A percentile compares a stretch with the other conserved stretches of the same genome.
Evolutionary conservation across 1,140 invertebrate genomes (phyloP).

Genomic region (Tetragnatha versicolor): DNA sequence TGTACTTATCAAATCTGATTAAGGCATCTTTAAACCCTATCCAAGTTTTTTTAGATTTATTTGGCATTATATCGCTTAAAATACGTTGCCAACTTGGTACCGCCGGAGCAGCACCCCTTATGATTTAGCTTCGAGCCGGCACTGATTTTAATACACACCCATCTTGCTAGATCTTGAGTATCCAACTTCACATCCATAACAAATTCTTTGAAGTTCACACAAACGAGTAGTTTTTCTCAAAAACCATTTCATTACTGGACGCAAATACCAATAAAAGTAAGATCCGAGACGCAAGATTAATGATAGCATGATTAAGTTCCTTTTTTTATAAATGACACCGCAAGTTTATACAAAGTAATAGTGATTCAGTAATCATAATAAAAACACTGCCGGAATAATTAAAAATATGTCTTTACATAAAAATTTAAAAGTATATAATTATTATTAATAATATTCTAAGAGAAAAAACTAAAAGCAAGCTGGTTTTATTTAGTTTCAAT

Average conservation of each 20-base stretch:
- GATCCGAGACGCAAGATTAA: too few species aligned
- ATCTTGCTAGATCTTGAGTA: conserved; percentile 75
- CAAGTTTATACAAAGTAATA: too few species aligned
- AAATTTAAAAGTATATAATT: too few species aligned
- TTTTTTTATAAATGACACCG: background rate
- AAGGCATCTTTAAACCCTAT: background rate
- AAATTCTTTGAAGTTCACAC: conserved; percentile 90
- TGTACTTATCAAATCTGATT: background rate
- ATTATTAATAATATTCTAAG: too few species aligned
- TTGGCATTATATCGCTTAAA: background rate
- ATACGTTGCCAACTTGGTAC: too few species aligned
- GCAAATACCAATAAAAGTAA: too few species aligned
- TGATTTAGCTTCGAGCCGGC: background rate
- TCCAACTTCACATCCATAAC: conserved; percentile 80
- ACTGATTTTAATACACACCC: conserved; percentile 69
- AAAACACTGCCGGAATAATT: too few species aligned
- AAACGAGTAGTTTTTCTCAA: conserved; percentile 81
- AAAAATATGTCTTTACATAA: too few species aligned
- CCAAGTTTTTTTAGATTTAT: background rate
- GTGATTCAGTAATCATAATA: too few species aligned
- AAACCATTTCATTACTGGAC: conserved; percentile 85
- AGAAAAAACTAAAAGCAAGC: too few species aligned
- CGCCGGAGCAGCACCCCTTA: background rate
- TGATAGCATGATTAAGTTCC: background rate
- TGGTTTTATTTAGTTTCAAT: too few species aligned